Evolutionary conservation across 1,140 invertebrate species (phyloP), one percentile per base, ranked within the genome.

Genomic region (Lepidurus couesii): DNA sequence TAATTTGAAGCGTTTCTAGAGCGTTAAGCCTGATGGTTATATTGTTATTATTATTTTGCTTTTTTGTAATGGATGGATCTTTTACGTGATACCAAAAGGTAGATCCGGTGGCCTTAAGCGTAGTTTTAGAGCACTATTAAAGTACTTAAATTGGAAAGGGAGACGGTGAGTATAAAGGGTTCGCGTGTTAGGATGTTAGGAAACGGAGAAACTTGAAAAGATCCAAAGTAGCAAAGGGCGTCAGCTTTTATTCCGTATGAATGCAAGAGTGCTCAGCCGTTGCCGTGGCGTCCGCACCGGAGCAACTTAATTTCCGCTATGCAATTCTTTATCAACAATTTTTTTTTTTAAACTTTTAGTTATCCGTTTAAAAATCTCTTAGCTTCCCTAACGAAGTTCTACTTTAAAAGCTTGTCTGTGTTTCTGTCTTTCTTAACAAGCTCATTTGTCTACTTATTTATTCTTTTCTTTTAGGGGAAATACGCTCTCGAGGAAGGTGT

Each of bases 401-500:
- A 34, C 34, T 34, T 34, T 34, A 34, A 34, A 34, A 34, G 34
- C 34, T 34, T 34, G 34, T 34, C 34, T 34, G 34, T 2, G 34
- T 4, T 34, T 34, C 2, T 34, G 34, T 34, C 34, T 34, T 34
- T 34, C 2, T 4, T 34, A 34, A 34, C 0, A 3, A 34, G 4
- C 26, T 34, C 2, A 34, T 34, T 34, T 3, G 2, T 34, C 34
- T 34, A 34, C 34, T n/a, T 9, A n/a, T 44, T 47, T 76, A 7
- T 45, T 45, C 26, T 44, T 7, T 21, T 75, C 13, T 11, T 34
- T 44, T 42, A 77, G 75, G 75, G 75, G 75, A 34, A 45, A 44
- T 24, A 47, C 43, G 21, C 24, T 77, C 16, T 77, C 75, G 34
- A 77, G 47, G 44, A 77, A 77, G 42, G 47, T 77, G 42, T 77